phyloP scores from a whole-genome alignment of 2,113 vertebrate species.

The Edolisoma coerulescens region DNA sequence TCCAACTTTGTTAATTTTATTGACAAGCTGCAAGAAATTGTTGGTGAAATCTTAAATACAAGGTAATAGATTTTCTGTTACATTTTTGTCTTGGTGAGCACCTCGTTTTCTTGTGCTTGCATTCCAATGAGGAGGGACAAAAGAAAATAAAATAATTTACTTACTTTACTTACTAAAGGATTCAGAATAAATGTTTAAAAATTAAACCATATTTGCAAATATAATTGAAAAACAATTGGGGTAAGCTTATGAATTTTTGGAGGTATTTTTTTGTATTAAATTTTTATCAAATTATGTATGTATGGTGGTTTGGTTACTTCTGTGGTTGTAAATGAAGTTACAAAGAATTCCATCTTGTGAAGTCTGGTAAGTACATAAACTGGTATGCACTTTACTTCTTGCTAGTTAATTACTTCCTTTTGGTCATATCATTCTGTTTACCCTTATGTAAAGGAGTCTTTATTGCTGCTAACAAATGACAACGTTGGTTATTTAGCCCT shows the following conservation, averaged over 20 bases:
- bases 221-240: neutral
- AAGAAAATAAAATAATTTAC: neutral
- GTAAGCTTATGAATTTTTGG: neutral
- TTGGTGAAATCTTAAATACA: conserved; percentile 86
- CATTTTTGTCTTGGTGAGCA: neutral
- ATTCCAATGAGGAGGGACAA: accelerated
- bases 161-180: neutral
- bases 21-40: conserved; percentile 87
- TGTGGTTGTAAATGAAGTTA: neutral
- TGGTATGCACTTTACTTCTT: neutral
- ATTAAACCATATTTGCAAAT: neutral
- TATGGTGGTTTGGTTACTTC: neutral
- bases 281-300: neutral
- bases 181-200: neutral
- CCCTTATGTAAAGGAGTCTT: neutral
- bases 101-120: neutral
- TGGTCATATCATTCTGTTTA: neutral
- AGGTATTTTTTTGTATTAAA: neutral
- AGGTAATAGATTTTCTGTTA: conserved; percentile 74
- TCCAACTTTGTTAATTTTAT: conserved; percentile 84
- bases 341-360: neutral
- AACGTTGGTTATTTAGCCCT: neutral
- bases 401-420: neutral
- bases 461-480: neutral
- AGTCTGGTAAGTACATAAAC: neutral